Conservation (phyloP, 2,797 vertebrate species). For the Fratercula arctica region DNA sequence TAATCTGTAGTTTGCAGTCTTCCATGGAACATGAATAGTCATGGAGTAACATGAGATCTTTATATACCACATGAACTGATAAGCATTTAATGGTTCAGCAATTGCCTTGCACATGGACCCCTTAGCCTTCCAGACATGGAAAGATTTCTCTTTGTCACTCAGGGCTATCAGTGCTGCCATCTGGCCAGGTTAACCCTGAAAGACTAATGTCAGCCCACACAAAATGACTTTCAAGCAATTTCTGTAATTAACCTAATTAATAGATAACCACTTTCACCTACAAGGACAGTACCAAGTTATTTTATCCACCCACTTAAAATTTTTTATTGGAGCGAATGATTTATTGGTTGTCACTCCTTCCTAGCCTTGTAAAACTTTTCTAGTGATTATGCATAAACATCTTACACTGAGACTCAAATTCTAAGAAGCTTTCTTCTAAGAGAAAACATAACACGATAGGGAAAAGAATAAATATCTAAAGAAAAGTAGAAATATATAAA, state of each 20-base stretch:
- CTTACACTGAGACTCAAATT: neutral
- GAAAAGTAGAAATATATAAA: neutral
- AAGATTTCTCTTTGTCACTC: neutral
- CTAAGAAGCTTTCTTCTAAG: neutral
- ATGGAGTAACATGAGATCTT: neutral
- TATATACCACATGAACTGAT: neutral
- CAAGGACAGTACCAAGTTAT: neutral
- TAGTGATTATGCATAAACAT: neutral
- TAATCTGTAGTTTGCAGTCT: neutral
- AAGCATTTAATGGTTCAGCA: neutral
- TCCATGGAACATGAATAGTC: neutral
- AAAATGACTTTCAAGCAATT: neutral
- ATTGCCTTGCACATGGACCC: neutral
- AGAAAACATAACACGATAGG: neutral
- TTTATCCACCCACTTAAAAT: neutral
- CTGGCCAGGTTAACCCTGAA: neutral
- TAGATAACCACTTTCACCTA: neutral
- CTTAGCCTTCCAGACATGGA: neutral
- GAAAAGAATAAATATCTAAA: neutral
- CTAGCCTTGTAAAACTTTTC: neutral
- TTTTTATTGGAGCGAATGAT: neutral
- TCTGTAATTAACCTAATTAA: conserved; percentile 12
- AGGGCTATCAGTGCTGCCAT: neutral
- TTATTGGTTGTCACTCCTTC: neutral
- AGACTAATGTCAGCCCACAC: neutral